These are phyloP conservation scores for Oreortyx pictus DNA, from an alignment of 2,797 vertebrate species.

Conservation along the genomic window DNA sequence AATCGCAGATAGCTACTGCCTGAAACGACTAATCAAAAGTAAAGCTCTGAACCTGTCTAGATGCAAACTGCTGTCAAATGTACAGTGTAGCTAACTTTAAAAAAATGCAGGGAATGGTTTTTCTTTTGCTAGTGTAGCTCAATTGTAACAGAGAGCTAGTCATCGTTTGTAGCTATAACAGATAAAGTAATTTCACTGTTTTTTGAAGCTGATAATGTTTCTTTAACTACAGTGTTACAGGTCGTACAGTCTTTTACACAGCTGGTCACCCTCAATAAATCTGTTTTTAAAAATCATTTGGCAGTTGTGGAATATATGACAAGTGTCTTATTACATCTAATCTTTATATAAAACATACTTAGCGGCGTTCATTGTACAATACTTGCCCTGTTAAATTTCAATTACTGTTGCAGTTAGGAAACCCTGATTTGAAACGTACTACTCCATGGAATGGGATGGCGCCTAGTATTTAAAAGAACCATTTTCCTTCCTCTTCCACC, in stretches of 20 bases:
- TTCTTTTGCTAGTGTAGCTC: neutral
- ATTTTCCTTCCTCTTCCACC: neutral
- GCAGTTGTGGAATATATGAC: constrained; percentile 42
- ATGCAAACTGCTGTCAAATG: neutral
- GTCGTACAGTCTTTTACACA: constrained; percentile 1
- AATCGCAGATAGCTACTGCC: constrained; percentile 5
- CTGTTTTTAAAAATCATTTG: constrained; percentile 49
- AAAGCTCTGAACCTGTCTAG: constrained; percentile 24
- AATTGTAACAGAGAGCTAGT: neutral
- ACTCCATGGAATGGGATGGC: neutral
- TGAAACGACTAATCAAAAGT: constrained; percentile 19
- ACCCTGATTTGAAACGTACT: neutral
- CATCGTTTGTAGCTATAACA: neutral
- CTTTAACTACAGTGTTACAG: constrained; percentile 25
- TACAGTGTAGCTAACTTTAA: neutral
- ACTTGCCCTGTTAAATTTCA: constrained; percentile 29
- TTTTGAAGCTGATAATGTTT: constrained; percentile 53
- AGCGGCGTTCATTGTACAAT: neutral
- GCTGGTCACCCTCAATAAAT: constrained; percentile 46
- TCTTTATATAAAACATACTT: constrained; percentile 52
- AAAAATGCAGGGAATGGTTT: neutral
- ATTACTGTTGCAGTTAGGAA: neutral
- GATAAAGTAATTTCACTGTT: constrained; percentile 20
- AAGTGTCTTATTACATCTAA: constrained; percentile 44
- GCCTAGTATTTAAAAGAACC: neutral